Evolutionary conservation across 2,888 invertebrate species (phyloP).

Genomic region (Cheilosia scutellata): DNA sequence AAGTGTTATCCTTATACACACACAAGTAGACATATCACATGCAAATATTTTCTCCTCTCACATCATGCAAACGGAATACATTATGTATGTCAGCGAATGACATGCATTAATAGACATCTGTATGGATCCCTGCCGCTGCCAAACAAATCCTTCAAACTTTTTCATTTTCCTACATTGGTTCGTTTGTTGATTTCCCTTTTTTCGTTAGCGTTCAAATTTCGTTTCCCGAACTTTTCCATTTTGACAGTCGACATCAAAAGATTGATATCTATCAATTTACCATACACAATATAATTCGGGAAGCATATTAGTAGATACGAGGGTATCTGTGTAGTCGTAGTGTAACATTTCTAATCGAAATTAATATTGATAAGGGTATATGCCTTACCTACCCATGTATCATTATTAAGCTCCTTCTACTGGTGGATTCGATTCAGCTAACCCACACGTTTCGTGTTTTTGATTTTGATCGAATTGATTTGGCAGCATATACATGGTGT

Average conservation of each 20-base stretch:
- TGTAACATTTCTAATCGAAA: constrained; percentile 59
- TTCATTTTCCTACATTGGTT: constrained; percentile 3
- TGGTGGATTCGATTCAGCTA: not conserved
- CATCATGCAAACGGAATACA: constrained; percentile 30
- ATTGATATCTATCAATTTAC: constrained; percentile 70
- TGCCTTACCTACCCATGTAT: not conserved
- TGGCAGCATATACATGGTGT: not conserved
- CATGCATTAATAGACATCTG: constrained; percentile 63
- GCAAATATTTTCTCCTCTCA: constrained; percentile 16
- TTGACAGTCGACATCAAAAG: constrained; percentile 66
- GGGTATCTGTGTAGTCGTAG: constrained; percentile 30
- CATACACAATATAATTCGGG: constrained; percentile 51
- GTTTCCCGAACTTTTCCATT: constrained; percentile 54
- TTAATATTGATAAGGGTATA: constrained; percentile 53
- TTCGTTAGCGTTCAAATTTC: not conserved
- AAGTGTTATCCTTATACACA: not conserved
- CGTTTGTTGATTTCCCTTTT: not conserved
- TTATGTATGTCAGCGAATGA: constrained; percentile 35
- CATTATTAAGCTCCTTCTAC: too few relatives aligned
- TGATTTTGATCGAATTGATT: constrained; percentile 58
- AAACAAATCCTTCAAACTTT: constrained; percentile 54
- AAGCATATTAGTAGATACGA: constrained; percentile 52
- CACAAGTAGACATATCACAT: constrained; percentile 17
- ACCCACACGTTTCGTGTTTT: constrained; percentile 15
- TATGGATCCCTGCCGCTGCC: constrained; percentile 27